These are phyloP conservation scores for Trichoplusia ni DNA, from an alignment of 1,140 invertebrate genomes.

Conservation along the genomic window DNA sequence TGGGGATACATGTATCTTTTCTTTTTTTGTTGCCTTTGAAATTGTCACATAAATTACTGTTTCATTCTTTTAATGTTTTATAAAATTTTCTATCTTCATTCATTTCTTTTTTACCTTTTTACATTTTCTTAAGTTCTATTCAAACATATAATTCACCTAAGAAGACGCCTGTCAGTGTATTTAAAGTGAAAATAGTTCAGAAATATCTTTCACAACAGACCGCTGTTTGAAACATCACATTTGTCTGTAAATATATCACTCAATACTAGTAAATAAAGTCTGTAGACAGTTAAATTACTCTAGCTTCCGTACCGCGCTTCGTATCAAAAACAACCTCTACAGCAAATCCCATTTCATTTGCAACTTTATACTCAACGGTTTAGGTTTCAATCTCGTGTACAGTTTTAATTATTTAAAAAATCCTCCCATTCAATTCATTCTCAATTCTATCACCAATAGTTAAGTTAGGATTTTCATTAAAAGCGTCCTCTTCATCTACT, in stretches of 20 bases:
- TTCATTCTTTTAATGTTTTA: too few species aligned
- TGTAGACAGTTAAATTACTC: constrained; percentile 69
- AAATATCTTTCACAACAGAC: constrained; percentile 46
- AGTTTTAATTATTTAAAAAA: constrained; percentile 34
- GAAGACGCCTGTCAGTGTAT: constrained; percentile 14
- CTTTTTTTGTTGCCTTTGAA: too few species aligned
- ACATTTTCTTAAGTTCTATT: background rate
- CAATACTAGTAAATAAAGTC: constrained; percentile 62
- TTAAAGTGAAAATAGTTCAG: constrained; percentile 39
- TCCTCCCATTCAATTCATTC: constrained; percentile 44
- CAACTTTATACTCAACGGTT: constrained; percentile 34
- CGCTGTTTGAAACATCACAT: constrained; percentile 57
- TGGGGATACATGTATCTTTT: too few species aligned
- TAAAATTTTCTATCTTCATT: too few species aligned
- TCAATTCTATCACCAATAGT: constrained; percentile 56
- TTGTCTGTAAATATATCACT: constrained; percentile 68
- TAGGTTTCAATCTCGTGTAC: constrained; percentile 40
- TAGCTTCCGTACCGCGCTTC: constrained; percentile 60
- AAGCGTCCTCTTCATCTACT: constrained; percentile 4
- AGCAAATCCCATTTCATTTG: constrained; percentile 30
- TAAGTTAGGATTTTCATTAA: constrained; percentile 59
- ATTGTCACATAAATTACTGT: too few species aligned
- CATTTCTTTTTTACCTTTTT: background rate
- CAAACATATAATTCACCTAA: background rate
- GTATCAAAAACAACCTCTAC: constrained; percentile 48